Percentiles rank a stretch among this genome's conserved stretches.
Evolutionary conservation across 2,888 invertebrate genomes (phyloP).

Genomic region (Callimorpha dominula): DNA sequence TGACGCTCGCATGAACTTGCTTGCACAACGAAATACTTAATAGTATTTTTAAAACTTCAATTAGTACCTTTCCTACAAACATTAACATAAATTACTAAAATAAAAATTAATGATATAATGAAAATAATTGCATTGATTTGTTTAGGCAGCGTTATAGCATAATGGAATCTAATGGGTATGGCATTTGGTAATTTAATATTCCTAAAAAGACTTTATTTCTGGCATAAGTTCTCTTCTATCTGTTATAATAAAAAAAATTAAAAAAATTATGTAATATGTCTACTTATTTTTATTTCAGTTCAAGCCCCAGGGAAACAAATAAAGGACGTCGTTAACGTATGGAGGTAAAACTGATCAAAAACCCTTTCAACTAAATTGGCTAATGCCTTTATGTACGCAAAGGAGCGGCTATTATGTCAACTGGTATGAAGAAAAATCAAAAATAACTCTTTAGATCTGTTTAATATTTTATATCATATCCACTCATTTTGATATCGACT

Average conservation of each 20-base stretch:
- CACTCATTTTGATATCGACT: too few relatives aligned
- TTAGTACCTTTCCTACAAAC: too few relatives aligned
- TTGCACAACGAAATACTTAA: too few relatives aligned
- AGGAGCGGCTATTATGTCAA: not conserved
- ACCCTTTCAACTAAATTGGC: slow-evolving; percentile 3
- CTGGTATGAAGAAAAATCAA: not conserved
- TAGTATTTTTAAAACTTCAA: too few relatives aligned
- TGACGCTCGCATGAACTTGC: too few relatives aligned
- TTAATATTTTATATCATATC: not conserved
- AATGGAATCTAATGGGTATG: not conserved
- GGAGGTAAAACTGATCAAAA: not conserved
- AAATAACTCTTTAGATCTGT: not conserved
- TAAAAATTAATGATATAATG: not conserved
- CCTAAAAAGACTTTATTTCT: not conserved
- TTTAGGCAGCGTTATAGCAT: not conserved
- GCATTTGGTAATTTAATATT: not conserved
- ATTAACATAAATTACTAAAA: too few relatives aligned
- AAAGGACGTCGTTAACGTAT: not conserved
- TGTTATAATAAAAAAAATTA: too few relatives aligned
- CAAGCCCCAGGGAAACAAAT: not conserved
- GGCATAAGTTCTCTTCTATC: too few relatives aligned
- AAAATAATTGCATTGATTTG: not conserved
- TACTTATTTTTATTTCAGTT: not conserved
- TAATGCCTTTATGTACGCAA: not conserved
- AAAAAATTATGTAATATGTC: not conserved